Base-by-base conservation (phyloP, 2,113 vertebrate species). In the Lates calcarifer region DNA sequence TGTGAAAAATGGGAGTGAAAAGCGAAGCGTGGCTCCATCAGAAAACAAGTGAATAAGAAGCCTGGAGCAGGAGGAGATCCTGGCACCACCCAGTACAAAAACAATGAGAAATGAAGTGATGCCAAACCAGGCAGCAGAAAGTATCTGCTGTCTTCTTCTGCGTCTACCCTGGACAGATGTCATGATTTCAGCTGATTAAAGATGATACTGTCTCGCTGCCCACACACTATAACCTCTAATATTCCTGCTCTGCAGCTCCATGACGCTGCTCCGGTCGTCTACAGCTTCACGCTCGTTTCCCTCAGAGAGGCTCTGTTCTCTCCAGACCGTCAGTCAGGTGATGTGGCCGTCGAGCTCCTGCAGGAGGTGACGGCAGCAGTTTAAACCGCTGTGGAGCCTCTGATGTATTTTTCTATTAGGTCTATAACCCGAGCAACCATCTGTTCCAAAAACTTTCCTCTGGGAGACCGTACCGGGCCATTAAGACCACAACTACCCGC, bases 331-430 rank as follows among this genome's bases (percentile, higher is more conserved):
- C 83, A 73, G 72, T 62, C 67, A 39, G 65, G 11, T 55, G 51
- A 55, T 55, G 26, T 63, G 75, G 47, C 33, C 22, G 60, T 18
- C n/a, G 47, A 74, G 84, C 75, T 82, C 71, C 66, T 51, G 70
- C 22, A 64, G 64, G 71, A 82, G 70, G 63, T 47, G 72, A 77
- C 39, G 53, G 77, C 76, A 64, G 83, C 77, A 66, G 39, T 73
- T 81, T 29, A 63, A 69, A 70, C 57, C 18, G 0, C 64, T 56
- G 75, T 29, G 56, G 63, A 74, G 73, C 31, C 77, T 77, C 72
- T 84, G 76, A 83, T 88, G 67, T 81, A 71, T 86, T 75, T 89
- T 84, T 86, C 61, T 53, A 63, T 78, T 67, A 75, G 70, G 66
- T 68, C 78, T 37, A 68, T 72, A 74, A 84, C 77, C 74, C 64